These are phyloP conservation scores for Phortica magna DNA, from an alignment of 2,888 invertebrate genomes.

Conservation along the genomic window DNA sequence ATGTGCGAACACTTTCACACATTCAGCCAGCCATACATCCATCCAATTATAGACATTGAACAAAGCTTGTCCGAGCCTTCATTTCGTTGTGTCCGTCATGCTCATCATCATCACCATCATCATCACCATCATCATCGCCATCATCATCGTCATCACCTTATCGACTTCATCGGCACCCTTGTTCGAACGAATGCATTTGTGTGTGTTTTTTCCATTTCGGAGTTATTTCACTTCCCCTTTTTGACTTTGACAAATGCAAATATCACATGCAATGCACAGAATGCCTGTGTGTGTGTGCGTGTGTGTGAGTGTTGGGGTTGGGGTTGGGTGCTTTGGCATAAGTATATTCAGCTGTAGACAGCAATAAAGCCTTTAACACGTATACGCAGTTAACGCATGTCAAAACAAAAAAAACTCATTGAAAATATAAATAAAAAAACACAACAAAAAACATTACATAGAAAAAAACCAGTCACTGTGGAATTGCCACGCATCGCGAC, in stretches of 20 bases:
- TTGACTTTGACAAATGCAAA: too few species aligned
- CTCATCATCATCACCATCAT: neutral
- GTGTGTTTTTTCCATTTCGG: too few species aligned
- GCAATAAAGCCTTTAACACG: constrained; percentile 12
- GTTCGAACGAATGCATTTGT: neutral
- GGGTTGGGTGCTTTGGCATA: neutral
- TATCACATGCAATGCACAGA: too few species aligned
- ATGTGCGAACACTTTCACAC: constrained; percentile 4
- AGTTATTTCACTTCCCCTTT: too few species aligned
- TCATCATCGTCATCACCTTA: neutral
- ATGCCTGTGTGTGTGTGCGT: neutral
- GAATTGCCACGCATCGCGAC: too few species aligned
- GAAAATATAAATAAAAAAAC: constrained; percentile 1
- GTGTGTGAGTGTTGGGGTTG: neutral
- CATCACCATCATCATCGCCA: neutral
- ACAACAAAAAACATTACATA: neutral
- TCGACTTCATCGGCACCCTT: neutral
- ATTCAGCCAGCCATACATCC: neutral
- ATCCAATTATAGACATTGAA: neutral
- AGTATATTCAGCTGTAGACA: neutral
- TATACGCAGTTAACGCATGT: neutral
- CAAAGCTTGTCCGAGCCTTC: neutral
- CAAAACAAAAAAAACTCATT: neutral
- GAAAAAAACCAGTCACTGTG: neutral
- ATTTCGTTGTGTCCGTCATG: neutral